phyloP scores from a whole-genome alignment of 2,797 vertebrate genomes.

The Peromyscus nudipes region DNA sequence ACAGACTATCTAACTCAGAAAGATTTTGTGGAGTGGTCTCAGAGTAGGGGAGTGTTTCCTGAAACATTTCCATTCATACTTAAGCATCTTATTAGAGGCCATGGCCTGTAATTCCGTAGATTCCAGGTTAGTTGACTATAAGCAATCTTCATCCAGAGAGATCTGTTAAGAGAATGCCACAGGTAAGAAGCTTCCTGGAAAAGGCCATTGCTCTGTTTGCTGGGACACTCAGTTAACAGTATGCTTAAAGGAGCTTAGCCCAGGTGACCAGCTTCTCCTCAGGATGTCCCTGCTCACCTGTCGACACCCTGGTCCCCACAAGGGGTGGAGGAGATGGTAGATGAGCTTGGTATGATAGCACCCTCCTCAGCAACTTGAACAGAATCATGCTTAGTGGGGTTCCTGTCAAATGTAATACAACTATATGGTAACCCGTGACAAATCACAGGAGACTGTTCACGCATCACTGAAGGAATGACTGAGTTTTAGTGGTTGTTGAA shows the following conservation, averaged over 20 bases:
- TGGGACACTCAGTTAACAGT: background rate
- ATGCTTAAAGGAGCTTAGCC: background rate
- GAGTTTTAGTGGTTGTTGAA: background rate
- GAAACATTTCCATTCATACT: background rate
- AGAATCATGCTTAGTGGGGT: background rate
- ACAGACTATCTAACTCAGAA: background rate
- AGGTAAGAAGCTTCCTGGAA: background rate
- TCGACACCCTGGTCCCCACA: background rate
- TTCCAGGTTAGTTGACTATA: background rate
- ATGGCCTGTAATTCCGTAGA: background rate
- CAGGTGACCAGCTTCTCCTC: background rate
- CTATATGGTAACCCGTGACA: background rate
- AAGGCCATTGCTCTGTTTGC: slow-evolving; percentile 14
- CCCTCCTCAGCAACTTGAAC: background rate
- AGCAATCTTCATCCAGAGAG: background rate
- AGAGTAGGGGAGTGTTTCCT: background rate
- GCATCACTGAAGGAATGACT: background rate
- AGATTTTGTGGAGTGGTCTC: background rate
- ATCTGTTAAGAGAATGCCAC: background rate
- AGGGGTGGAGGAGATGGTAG: background rate
- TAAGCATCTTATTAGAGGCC: background rate
- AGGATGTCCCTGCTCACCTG: background rate
- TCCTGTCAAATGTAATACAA: background rate
- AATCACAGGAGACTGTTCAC: background rate
- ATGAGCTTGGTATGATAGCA: background rate